Evolutionary conservation across 2,888 invertebrate species (phyloP).

Genomic region (Pheosia gnoma): DNA sequence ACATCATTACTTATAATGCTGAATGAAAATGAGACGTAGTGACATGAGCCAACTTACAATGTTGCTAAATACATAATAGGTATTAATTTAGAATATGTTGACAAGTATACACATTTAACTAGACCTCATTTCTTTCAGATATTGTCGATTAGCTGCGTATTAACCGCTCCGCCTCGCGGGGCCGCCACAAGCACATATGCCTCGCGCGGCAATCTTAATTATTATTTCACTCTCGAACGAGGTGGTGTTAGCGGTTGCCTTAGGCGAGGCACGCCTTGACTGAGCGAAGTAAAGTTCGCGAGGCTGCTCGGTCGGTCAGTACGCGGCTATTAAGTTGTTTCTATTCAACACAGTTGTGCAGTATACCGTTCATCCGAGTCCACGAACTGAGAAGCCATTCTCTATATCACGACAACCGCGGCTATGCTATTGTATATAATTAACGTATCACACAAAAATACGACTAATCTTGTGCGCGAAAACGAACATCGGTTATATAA

Average conservation of each 20-base stretch:
- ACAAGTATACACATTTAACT: neutral
- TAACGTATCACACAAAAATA: constrained; percentile 41
- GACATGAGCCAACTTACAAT: neutral
- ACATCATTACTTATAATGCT: neutral
- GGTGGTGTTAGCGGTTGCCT: too few species aligned
- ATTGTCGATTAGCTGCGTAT: too few species aligned
- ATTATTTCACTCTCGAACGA: too few species aligned
- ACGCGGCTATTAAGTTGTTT: too few species aligned
- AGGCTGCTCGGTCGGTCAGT: too few species aligned
- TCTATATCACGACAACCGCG: constrained; percentile 27
- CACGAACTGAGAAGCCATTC: constrained; percentile 22
- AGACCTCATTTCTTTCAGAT: neutral
- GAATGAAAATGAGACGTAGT: neutral
- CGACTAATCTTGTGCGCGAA: constrained; percentile 62
- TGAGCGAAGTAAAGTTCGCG: too few species aligned
- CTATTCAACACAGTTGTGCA: neutral
- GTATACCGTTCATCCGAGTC: neutral
- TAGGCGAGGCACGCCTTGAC: too few species aligned
- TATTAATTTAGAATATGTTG: neutral
- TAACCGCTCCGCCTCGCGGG: too few species aligned
- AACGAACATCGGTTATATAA: constrained; percentile 53
- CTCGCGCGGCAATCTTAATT: too few species aligned
- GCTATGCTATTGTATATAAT: constrained; percentile 35
- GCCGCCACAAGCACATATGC: too few species aligned
- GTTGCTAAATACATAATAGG: neutral